Base-by-base conservation (phyloP, 2,113 vertebrate species). In the Zosterops lateralis region DNA sequence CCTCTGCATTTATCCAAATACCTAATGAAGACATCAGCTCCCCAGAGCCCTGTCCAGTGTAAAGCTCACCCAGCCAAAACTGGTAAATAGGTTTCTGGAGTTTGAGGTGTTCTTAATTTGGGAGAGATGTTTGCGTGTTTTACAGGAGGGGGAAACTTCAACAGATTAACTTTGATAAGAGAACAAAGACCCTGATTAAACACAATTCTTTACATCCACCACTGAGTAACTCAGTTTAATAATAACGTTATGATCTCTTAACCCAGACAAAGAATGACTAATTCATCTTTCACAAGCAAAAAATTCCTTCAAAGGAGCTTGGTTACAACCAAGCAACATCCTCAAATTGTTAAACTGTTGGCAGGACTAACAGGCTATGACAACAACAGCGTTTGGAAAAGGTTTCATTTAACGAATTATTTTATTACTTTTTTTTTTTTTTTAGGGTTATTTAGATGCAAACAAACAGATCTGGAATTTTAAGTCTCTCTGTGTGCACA, bases 281-380 rank as follows among this genome's bases (percentile, higher is more conserved):
- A 95, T 91, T 93, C 74, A 28, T 72, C 95, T 73, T 80, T 83
- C 89, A 83, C 50, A 78, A 78, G 84, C 87, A 73, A 32, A 38
- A 74, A 92, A 95, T 79, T 93, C 95, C 72, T 95, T 87, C 87
- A 82, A 36, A 95, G 72, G 60, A 87, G 38, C 81, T 73, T 61
- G 44, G 89, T 92, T 85, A 87, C 89, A 79, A 92, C 78, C 51
- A 83, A 77, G 67, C 84, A 92, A 95, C 96, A 96, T 95, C 95
- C 94, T 95, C 87, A 91, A 92, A 97, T 89, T 93, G 95, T 96
- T 95, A 68, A 89, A 87, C 28, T 14, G 14, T 42, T 80, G 94
- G 84, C 87, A 92, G 74, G 91, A 85, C 51, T 58, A 62, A 50
- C 6, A 2, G 58, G 40, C 47, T 65, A 56, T 8, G 77, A 92